Percentiles rank a stretch among this genome's conserved stretches.
phyloP scores from a whole-genome alignment of 2,888 invertebrate species.

The Rapana venosa region DNA sequence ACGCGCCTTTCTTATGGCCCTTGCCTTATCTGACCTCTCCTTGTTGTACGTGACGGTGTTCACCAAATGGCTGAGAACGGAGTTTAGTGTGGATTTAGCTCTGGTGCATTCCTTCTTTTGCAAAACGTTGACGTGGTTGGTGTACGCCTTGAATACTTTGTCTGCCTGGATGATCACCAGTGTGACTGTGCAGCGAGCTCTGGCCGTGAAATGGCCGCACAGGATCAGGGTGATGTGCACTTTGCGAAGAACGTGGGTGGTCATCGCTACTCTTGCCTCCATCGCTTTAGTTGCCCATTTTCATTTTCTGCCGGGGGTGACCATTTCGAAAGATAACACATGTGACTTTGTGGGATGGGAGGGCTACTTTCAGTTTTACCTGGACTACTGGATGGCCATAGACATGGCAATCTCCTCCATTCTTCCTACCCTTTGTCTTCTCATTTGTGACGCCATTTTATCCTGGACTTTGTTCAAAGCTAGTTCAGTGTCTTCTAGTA shows the following conservation, averaged over 20 bases:
- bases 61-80: not conserved
- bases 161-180: not conserved
- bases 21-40: not conserved
- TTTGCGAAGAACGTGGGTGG: not conserved
- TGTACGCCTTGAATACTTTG: not conserved
- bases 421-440: not conserved
- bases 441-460: conserved; percentile 7
- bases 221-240: not conserved
- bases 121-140: not conserved
- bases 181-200: not conserved
- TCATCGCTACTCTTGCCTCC: not conserved
- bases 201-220: not conserved
- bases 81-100: not conserved
- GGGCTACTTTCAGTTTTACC: not conserved
- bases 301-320: not conserved
- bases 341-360: not conserved
- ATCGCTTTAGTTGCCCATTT: not conserved
- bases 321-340: too few species aligned
- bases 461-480: not conserved
- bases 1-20: not conserved
- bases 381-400: not conserved
- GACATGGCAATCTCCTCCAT: not conserved
- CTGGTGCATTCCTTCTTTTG: not conserved
- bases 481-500: not conserved
- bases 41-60: conserved; percentile 1